A percentile compares a stretch with the other conserved stretches of the same genome.
phyloP scores from a whole-genome alignment of 37 sponge, comb jelly and placozoan species.

The Chondrilla cf. caribensis region DNA sequence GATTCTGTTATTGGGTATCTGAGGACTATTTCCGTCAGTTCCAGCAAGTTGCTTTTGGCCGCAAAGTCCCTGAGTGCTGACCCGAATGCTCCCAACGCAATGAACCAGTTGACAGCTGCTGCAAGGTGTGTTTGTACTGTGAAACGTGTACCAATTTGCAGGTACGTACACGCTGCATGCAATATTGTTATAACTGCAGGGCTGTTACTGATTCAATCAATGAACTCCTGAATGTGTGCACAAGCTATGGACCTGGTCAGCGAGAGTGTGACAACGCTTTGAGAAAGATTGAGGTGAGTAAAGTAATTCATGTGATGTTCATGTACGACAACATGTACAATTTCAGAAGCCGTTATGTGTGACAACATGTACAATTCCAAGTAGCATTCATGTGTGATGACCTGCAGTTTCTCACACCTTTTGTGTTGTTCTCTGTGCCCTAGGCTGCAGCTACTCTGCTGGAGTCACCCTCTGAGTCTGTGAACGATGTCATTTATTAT shows the following conservation, averaged over 20 bases:
- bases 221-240: constrained; percentile 84
- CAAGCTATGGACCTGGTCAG: constrained; percentile 92
- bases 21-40: constrained; percentile 67
- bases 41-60: constrained; percentile 82
- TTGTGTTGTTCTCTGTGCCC: background rate
- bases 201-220: constrained; percentile 97
- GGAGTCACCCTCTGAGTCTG: constrained; percentile 88
- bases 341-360: background rate
- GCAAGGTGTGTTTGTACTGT: constrained; percentile 34
- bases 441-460: constrained; percentile 73
- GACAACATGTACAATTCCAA: background rate
- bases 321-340: background rate
- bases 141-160: background rate
- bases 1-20: constrained; percentile 73
- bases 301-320: background rate
- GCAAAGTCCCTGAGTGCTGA: constrained; percentile 91
- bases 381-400: no score
- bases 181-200: background rate
- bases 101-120: constrained; percentile 90
- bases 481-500: constrained; percentile 88
- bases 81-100: constrained; percentile 96
- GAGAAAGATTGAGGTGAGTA: constrained; percentile 87
- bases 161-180: background rate
- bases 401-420: background rate
- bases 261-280: constrained; percentile 97